A percentile compares a stretch with the other conserved stretches of the same genome.
Conservation (phyloP, 2,113 vertebrate genomes). For the Myotis brandtii region DNA sequence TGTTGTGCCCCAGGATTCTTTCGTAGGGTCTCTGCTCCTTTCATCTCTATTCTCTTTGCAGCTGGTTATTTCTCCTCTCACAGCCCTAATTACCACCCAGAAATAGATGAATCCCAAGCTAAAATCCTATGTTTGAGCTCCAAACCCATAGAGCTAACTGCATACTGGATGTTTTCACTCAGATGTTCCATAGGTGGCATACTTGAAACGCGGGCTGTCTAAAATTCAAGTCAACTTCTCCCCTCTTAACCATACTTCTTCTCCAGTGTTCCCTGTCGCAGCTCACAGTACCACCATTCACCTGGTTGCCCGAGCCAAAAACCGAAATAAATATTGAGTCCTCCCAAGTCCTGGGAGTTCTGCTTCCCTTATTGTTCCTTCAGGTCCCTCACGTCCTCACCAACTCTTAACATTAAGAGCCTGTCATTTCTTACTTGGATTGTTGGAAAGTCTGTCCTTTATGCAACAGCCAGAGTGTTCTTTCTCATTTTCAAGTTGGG, state of each 20-base stretch:
- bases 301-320: neutral
- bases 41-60: neutral
- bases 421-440: neutral
- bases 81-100: neutral
- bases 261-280: neutral
- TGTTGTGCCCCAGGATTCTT: neutral
- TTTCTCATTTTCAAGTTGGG: conserved; percentile 15
- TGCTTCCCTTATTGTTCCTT: neutral
- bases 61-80: conserved; percentile 13
- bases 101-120: conserved; percentile 2
- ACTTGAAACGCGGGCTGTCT: neutral
- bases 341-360: neutral
- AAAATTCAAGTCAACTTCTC: neutral
- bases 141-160: neutral
- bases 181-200: neutral
- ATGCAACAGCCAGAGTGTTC: neutral
- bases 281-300: neutral
- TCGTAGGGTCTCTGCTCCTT: conserved; percentile 2
- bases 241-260: neutral
- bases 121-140: neutral
- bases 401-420: neutral
- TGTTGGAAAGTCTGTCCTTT: neutral
- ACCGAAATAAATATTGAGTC: neutral
- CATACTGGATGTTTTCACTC: neutral
- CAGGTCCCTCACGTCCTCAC: neutral